Conservation (phyloP, 1,140 invertebrate species). For the Magallana gigas region DNA sequence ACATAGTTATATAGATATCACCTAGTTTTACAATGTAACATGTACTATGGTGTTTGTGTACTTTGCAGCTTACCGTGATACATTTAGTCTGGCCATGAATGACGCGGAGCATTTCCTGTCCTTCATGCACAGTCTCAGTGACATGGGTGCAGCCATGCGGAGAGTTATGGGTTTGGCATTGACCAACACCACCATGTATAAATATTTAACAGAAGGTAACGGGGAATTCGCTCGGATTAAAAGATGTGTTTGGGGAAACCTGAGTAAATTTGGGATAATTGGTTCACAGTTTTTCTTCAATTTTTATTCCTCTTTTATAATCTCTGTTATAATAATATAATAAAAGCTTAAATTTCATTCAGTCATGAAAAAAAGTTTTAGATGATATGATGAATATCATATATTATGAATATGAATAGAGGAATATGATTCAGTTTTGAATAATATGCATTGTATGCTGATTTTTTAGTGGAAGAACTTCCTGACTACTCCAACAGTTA, state of each 20-base stretch:
- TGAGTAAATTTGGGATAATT: not conserved
- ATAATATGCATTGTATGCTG: not conserved
- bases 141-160: constrained; percentile 96
- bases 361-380: too few species aligned
- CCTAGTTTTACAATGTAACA: too few species aligned
- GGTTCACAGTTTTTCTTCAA: not conserved
- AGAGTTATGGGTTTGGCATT: constrained; percentile 93
- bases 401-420: not conserved
- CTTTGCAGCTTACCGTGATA: constrained; percentile 30
- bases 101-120: constrained; percentile 90
- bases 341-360: too few species aligned
- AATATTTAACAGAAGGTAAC: constrained; percentile 67
- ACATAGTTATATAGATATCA: too few species aligned
- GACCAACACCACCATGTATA: constrained; percentile 84
- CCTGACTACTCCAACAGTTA: constrained; percentile 56
- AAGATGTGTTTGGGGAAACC: not conserved
- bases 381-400: too few species aligned
- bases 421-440: not conserved
- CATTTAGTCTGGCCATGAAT: constrained; percentile 82
- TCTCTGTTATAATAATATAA: too few species aligned
- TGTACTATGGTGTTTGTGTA: not conserved
- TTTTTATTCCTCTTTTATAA: not conserved
- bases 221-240: too few species aligned
- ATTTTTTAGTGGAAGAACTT: constrained; percentile 53
- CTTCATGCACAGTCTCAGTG: constrained; percentile 94